phyloP scores from a whole-genome alignment of 2,113 vertebrate genomes.

The Toxostoma redivivum region DNA sequence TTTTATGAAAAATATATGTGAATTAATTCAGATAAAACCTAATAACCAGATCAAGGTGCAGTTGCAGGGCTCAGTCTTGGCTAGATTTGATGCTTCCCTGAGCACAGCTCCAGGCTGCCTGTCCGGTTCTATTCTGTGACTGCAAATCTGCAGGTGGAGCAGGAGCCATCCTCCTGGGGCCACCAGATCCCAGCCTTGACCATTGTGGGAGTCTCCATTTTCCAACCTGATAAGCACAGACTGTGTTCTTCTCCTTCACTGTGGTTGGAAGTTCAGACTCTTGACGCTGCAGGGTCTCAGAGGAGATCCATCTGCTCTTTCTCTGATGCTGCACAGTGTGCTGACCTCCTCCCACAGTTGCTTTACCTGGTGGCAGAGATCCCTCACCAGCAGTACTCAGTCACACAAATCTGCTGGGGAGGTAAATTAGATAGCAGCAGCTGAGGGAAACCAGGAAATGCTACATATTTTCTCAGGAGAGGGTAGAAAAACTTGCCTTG shows the following conservation, averaged over 20 bases:
- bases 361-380: neutral
- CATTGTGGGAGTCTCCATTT: neutral
- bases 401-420: neutral
- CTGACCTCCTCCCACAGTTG: neutral
- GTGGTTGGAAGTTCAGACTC: rapidly evolving
- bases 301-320: neutral
- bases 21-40: neutral
- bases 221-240: neutral
- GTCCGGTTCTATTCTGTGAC: neutral
- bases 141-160: neutral
- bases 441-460: neutral
- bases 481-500: neutral
- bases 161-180: neutral
- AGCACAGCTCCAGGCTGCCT: neutral
- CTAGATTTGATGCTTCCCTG: neutral
- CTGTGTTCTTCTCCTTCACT: neutral
- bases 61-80: neutral
- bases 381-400: neutral
- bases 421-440: neutral
- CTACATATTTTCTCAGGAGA: neutral
- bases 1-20: neutral
- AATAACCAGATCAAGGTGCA: neutral
- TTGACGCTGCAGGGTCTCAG: neutral
- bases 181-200: neutral
- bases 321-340: neutral